Evolutionary conservation across 1,140 invertebrate genomes (phyloP), one percentile per base, ranked within the genome.

Genomic region (Leguminivora glycinivorella): DNA sequence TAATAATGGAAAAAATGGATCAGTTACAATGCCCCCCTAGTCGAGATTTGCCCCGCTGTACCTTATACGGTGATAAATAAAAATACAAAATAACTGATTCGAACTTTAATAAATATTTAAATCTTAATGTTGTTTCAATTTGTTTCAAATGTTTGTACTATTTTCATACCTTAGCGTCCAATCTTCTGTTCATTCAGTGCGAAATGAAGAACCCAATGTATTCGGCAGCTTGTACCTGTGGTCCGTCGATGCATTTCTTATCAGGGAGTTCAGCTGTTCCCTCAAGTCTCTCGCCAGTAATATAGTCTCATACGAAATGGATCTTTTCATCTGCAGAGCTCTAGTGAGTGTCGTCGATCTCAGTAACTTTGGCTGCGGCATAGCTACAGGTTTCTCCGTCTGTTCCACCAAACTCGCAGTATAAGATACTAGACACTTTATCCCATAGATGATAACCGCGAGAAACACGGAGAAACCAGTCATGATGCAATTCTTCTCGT

Each of bases 391-490:
- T 34, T 60, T 70, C 0, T 68, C 69, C 14, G 70, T 58, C 2
- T 83, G 14, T 5, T 80, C 67, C 7, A 79, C 67, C 24, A 89
- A 68, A 38, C 75, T 81, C 26, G 84, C 79, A 6, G 84, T 75
- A 63, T 87, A 88, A 0, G 75, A 69, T n/a, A 85, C 56, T 17
- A 90, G 74, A 14, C 81, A 74, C 79, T 71, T 81, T 2, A 87
- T 70, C 12, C 85, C 87, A 66, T 80, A 82, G 6, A 79, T 66
- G 2, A 88, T 83, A 4, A 88, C 79, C 4, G 85, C 79, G 29
- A 90, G 63, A 56, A 88, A 87, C 24, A 89, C 70, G 3, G 85
- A 89, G 69, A 89, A 87, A 10, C 88, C 85, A 47, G 87, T 78
- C 22, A 86, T 80, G 4, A 84, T 79, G 58, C 87, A 89, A 66